Conservation (phyloP, 2,888 invertebrate species). For the Lysandra coridon region DNA sequence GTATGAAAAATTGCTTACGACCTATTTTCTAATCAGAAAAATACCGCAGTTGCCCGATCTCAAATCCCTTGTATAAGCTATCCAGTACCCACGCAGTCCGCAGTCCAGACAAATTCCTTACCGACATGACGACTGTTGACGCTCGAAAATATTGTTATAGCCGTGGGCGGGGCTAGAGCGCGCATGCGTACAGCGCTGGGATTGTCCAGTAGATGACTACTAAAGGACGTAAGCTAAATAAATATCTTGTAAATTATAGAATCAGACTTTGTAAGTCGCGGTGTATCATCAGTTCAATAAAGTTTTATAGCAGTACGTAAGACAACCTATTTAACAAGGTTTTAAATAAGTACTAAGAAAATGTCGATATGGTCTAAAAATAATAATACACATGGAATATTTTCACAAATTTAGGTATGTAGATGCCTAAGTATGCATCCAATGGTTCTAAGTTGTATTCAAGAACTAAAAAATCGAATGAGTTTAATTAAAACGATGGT, state of each 20-base stretch:
- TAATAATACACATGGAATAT: too few species aligned
- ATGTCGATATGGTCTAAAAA: too few species aligned
- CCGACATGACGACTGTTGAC: not conserved
- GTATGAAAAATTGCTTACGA: too few species aligned
- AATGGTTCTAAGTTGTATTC: not conserved
- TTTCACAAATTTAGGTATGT: too few species aligned
- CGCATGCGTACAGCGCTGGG: not conserved
- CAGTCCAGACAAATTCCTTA: conserved; percentile 10
- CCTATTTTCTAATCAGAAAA: not conserved
- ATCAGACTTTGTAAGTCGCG: too few species aligned
- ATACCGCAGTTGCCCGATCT: not conserved
- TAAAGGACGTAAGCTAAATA: too few species aligned
- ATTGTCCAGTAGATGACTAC: not conserved
- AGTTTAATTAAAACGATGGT: not conserved
- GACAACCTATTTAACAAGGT: too few species aligned
- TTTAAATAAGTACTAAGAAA: too few species aligned
- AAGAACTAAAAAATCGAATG: not conserved
- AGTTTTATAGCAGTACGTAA: too few species aligned
- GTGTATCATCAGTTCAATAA: too few species aligned
- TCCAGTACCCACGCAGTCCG: not conserved
- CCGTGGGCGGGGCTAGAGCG: not conserved
- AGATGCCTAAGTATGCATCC: too few species aligned
- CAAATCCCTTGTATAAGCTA: not conserved
- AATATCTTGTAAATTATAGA: too few species aligned
- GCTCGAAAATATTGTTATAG: conserved; percentile 5